Evolutionary conservation across 2,888 invertebrate species (phyloP), one percentile per base, ranked within the genome.

Genomic region (Metalampra italica): DNA sequence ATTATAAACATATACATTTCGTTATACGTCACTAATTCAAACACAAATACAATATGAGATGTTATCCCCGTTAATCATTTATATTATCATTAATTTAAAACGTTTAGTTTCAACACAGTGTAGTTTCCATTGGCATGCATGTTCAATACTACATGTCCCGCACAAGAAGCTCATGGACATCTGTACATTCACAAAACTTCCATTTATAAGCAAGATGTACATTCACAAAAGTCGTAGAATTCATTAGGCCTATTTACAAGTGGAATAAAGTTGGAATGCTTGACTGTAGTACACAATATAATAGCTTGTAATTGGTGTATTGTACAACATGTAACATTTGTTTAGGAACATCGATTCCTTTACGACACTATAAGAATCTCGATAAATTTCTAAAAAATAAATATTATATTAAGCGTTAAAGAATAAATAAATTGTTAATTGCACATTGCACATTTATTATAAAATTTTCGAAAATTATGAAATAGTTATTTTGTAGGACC

Each of bases 1-100:
- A 88, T 89, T 87, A 88, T 82, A 88, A 88, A 89, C 88, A 89
- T 89, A 88, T 87, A 87, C 86, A 86, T 88, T 87, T 85, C 85
- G 86, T 88, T 88, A 88, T 82, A 87, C 84, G 85, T 86, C 73
- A 83, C 86, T 85, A 84, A 84, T 81, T 78, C 77, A 86, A 85
- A 87, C 87, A 87, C 84, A 88, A 87, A 88, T 87, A 89, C 85
- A 89, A 88, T 88, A 87, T 80, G 88, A 89, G 88, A 89, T 87
- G 84, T 85, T 84, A 84, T 86, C 86, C 79, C 87, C 86, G 67
- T 82, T 79, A 77, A 70, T 78, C 69, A 78, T 71, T 41, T 43
- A 49, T 47, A 70, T 72, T 78, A 68, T 76, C 72, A 79, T 78
- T 81, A 79, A 66, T 77, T 79, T 76, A 71, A 74, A 77, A 78